phyloP scores from a whole-genome alignment of 2,888 invertebrate genomes.

The Drosophila recens region DNA sequence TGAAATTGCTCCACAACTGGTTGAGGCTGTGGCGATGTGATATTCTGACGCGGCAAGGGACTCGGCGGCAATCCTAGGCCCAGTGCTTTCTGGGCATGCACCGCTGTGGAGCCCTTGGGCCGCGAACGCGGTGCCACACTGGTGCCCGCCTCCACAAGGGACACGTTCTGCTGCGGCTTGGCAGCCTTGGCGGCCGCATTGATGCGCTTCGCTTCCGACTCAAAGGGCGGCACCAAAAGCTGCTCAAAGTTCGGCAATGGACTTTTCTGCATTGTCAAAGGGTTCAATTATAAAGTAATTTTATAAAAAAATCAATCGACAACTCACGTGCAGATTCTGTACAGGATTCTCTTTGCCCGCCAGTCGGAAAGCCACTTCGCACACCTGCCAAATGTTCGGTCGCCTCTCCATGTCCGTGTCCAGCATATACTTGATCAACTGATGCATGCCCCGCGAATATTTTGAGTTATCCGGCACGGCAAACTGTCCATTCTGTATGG shows the following conservation, averaged over 20 bases:
- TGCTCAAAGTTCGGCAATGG: slow-evolving; percentile 88
- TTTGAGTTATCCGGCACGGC: slow-evolving; percentile 92
- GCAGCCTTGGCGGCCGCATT: slow-evolving; percentile 77
- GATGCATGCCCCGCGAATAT: slow-evolving; percentile 90
- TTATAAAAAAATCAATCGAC: no score
- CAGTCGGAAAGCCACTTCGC: slow-evolving; percentile 90
- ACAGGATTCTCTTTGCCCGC: slow-evolving; percentile 91
- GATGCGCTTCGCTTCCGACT: slow-evolving; percentile 89
- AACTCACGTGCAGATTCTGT: slow-evolving; percentile 91
- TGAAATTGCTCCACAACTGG: slow-evolving; percentile 85
- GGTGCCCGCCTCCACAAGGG: slow-evolving; percentile 89
- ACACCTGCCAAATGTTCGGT: slow-evolving; percentile 95
- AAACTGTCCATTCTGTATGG: slow-evolving; percentile 95
- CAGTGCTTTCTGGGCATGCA: slow-evolving; percentile 85
- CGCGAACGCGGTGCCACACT: slow-evolving; percentile 93
- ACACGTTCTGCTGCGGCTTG: slow-evolving; percentile 85
- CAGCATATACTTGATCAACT: slow-evolving; percentile 93
- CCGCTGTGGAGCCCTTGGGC: slow-evolving; percentile 88
- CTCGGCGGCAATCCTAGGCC: slow-evolving; percentile 87
- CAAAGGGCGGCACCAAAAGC: slow-evolving; percentile 89
- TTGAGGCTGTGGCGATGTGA: slow-evolving; percentile 84
- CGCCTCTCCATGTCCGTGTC: slow-evolving; percentile 92
- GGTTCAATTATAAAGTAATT: neutral
- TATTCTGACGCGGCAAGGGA: slow-evolving; percentile 86
- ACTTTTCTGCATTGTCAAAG: slow-evolving; percentile 87